Evolutionary conservation across 2,888 invertebrate genomes (phyloP).

Genomic region (Noctua fimbriata): DNA sequence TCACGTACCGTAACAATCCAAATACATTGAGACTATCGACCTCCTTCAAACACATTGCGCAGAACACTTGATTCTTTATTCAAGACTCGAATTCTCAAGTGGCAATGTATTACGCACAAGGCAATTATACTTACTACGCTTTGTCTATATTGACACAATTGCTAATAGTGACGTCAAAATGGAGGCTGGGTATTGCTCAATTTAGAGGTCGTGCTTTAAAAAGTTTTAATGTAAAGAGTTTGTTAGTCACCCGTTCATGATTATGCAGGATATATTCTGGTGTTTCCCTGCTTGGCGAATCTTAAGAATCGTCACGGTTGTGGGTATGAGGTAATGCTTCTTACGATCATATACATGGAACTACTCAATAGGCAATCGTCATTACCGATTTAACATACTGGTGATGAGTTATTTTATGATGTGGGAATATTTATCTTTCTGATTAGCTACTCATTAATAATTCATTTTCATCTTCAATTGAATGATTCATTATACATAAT

Average conservation of each 20-base stretch:
- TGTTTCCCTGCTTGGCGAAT: conserved; percentile 71
- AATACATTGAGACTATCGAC: conserved; percentile 24
- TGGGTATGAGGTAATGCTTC: conserved; percentile 49
- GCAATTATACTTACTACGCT: not conserved
- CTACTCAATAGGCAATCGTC: conserved; percentile 24
- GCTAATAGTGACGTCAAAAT: conserved; percentile 71
- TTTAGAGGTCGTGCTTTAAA: conserved; percentile 69
- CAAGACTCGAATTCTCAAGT: not conserved
- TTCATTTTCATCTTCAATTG: conserved; percentile 21
- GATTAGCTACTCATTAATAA: conserved; percentile 39
- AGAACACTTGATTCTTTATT: conserved; percentile 5
- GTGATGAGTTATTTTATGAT: conserved; percentile 2
- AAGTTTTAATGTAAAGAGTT: conserved; percentile 46
- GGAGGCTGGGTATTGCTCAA: conserved; percentile 72
- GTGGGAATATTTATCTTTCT: conserved; percentile 3
- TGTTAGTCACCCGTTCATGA: conserved; percentile 68
- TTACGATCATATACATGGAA: conserved; percentile 60
- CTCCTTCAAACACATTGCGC: conserved; percentile 47
- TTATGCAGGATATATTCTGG: conserved; percentile 65
- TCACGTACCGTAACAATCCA: conserved; percentile 58
- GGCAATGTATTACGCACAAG: conserved; percentile 47
- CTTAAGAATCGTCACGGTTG: conserved; percentile 55
- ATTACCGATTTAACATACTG: conserved; percentile 24
- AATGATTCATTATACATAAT: conserved; percentile 32
- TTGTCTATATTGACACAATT: conserved; percentile 38